Conservation (phyloP, 2,888 invertebrate species). For the Calameuta idolon region DNA sequence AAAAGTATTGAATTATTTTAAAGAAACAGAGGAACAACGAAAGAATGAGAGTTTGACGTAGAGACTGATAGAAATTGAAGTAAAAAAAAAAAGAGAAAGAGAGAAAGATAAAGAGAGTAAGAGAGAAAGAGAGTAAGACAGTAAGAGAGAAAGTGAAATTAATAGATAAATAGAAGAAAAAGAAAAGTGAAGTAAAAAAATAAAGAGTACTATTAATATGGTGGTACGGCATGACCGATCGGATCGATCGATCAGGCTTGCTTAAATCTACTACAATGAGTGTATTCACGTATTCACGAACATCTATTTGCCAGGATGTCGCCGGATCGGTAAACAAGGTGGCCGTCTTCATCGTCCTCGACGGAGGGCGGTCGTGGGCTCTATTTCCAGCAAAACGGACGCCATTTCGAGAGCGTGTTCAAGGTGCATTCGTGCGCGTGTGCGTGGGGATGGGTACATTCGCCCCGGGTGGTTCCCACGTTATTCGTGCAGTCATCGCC, state of each 20-base stretch:
- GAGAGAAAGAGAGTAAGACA: slow-evolving; percentile 14
- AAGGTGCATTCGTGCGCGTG: slow-evolving; percentile 23
- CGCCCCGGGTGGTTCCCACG: neutral
- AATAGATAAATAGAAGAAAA: slow-evolving; percentile 18
- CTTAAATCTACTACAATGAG: slow-evolving; percentile 66
- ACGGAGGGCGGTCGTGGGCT: slow-evolving; percentile 91
- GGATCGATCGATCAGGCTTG: slow-evolving; percentile 49
- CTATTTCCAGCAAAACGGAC: slow-evolving; percentile 69
- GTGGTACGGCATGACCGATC: slow-evolving; percentile 36
- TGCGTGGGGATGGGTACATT: slow-evolving; percentile 23
- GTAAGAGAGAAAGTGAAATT: neutral
- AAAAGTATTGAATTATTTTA: neutral
- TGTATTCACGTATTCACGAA: slow-evolving; percentile 85
- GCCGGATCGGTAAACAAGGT: slow-evolving; percentile 99
- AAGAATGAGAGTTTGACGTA: slow-evolving; percentile 11
- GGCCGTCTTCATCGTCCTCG: slow-evolving; percentile 99
- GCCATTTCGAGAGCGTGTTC: slow-evolving; percentile 9
- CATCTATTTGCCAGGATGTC: slow-evolving; percentile 99
- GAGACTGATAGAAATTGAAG: slow-evolving; percentile 9
- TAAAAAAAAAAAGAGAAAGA: slow-evolving; percentile 10
- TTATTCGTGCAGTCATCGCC: neutral
- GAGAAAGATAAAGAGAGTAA: slow-evolving; percentile 7
- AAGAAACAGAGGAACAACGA: neutral
- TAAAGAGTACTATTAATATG: neutral
- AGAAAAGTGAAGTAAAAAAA: slow-evolving; percentile 12